Conservation (phyloP, 2,797 vertebrate genomes). For the Otus scops region DNA sequence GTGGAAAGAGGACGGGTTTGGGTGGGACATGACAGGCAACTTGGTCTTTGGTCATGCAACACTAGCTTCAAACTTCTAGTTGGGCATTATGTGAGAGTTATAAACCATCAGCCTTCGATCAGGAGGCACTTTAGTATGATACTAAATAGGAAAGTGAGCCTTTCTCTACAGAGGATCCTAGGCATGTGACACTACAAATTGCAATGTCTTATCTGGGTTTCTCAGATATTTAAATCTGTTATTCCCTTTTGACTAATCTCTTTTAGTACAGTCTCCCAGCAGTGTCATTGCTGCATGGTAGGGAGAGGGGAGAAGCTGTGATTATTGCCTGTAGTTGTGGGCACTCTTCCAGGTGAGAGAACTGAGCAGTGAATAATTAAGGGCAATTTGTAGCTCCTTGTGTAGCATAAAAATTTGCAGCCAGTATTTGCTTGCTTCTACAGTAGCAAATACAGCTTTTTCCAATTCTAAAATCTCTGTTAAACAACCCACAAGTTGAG, state of each 20-base stretch:
- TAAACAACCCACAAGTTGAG: neutral
- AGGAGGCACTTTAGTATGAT: neutral
- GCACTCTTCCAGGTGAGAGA: neutral
- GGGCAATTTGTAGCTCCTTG: neutral
- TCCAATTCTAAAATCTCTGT: neutral
- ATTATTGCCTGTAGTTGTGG: neutral
- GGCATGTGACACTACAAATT: neutral
- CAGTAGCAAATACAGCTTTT: neutral
- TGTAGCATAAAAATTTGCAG: neutral
- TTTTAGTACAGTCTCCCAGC: neutral
- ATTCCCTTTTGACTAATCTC: neutral
- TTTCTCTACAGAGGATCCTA: neutral
- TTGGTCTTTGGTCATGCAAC: rapidly evolving
- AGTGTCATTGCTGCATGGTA: neutral
- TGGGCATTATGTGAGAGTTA: neutral
- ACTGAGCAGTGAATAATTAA: neutral
- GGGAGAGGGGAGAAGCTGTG: neutral
- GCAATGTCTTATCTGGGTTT: neutral
- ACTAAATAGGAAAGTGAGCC: neutral
- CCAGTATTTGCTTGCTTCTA: neutral
- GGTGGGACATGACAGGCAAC: neutral
- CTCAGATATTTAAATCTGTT: neutral
- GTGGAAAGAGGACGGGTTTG: rapidly evolving
- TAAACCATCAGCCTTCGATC: neutral
- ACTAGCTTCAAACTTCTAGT: neutral